These are phyloP conservation scores for Allygus modestus DNA, from an alignment of 2,888 invertebrate species.

Conservation along the genomic window DNA sequence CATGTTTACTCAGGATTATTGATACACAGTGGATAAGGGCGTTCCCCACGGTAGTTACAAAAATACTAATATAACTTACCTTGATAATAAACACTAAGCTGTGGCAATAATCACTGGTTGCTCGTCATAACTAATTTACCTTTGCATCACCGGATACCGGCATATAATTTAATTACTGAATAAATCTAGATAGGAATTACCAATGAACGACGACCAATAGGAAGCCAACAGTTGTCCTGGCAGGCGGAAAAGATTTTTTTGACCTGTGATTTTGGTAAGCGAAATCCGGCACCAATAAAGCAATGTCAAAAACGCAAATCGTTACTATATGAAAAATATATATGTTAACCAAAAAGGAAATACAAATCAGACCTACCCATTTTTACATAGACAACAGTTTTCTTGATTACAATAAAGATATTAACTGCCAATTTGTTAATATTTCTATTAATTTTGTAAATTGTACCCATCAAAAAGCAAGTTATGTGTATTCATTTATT, in stretches of 20 bases:
- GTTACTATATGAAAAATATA: constrained; percentile 1
- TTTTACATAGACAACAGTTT: too few relatives aligned
- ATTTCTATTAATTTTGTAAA: too few relatives aligned
- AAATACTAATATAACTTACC: too few relatives aligned
- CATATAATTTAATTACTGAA: constrained; percentile 33
- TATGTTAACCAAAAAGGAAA: too few relatives aligned
- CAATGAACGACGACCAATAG: neutral
- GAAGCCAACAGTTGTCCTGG: constrained; percentile 6
- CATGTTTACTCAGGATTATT: too few relatives aligned
- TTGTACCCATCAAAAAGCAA: too few relatives aligned
- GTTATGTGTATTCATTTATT: too few relatives aligned
- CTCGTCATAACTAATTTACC: neutral
- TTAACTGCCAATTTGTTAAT: too few relatives aligned
- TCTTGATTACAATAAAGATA: too few relatives aligned
- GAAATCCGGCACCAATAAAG: neutral
- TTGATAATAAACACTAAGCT: neutral
- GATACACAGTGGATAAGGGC: too few relatives aligned
- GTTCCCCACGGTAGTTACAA: too few relatives aligned
- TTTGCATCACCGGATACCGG: constrained; percentile 3
- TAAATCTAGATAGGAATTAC: neutral
- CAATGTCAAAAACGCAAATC: neutral
- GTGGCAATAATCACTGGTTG: neutral
- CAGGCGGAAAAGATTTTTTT: neutral
- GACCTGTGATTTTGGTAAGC: neutral
- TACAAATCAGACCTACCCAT: too few relatives aligned